Conservation (phyloP, 2,113 vertebrate species). For the Rousettus leschenaultii region DNA sequence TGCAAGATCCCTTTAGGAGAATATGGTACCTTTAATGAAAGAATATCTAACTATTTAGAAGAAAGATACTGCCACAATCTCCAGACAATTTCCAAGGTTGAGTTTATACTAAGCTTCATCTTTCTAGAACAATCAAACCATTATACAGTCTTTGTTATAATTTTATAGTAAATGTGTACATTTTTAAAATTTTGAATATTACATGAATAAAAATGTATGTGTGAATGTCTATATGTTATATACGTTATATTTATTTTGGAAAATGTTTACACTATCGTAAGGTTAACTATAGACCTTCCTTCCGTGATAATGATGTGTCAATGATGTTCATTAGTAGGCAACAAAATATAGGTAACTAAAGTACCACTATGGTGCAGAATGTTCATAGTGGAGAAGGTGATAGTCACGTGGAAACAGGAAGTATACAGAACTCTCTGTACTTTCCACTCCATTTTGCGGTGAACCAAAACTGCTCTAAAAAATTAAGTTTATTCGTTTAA, state of each 20-base stretch:
- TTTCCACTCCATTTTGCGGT: neutral
- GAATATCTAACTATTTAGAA: conserved; percentile 87
- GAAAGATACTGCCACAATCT: conserved; percentile 87
- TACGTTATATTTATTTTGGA: conserved; percentile 97
- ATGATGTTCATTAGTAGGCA: no score
- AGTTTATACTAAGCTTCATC: conserved; percentile 87
- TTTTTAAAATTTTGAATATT: conserved; percentile 93
- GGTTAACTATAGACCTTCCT: neutral
- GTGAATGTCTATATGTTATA: conserved; percentile 93
- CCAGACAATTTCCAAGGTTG: conserved; percentile 87
- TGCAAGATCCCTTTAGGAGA: neutral
- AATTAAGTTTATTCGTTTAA: neutral
- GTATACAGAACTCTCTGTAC: neutral
- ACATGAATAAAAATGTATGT: conserved; percentile 93
- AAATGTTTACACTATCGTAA: conserved; percentile 89
- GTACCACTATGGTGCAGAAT: neutral
- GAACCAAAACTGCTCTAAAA: neutral
- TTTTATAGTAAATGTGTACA: conserved; percentile 97
- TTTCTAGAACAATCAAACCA: conserved; percentile 93
- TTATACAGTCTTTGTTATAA: conserved; percentile 96
- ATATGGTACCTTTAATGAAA: conserved; percentile 79
- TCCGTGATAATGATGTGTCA: neutral
- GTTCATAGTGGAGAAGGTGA: neutral
- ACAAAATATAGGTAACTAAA: neutral
- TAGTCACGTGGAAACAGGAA: neutral